phyloP scores from a whole-genome alignment of 2,888 invertebrate species.

The Stictocephala bisonia region DNA sequence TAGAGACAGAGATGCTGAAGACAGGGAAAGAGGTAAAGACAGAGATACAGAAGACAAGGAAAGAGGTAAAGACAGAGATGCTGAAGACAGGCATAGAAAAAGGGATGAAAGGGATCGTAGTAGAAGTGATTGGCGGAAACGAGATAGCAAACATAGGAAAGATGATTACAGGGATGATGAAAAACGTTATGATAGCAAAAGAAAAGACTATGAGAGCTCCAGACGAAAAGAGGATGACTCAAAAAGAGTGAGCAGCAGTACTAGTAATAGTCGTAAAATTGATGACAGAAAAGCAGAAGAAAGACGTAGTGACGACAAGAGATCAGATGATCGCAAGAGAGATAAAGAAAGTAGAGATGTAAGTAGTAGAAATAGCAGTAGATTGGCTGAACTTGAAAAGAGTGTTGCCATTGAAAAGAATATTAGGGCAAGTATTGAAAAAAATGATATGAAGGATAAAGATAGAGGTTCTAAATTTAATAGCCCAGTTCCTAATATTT shows the following conservation, averaged over 20 bases:
- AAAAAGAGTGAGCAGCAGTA: constrained; percentile 36
- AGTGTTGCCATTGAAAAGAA: constrained; percentile 27
- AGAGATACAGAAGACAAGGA: constrained; percentile 42
- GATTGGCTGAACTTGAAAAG: constrained; percentile 1
- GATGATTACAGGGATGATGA: constrained; percentile 38
- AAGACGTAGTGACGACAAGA: constrained; percentile 48
- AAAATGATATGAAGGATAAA: constrained; percentile 22
- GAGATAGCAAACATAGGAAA: constrained; percentile 33
- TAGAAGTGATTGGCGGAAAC: constrained; percentile 45
- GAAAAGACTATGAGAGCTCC: constrained; percentile 36
- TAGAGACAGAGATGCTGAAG: constrained; percentile 47
- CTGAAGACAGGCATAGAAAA: constrained; percentile 44
- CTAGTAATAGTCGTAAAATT: constrained; percentile 12
- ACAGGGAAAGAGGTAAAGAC: constrained; percentile 25
- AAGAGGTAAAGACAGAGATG: constrained; percentile 47
- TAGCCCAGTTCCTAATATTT: background rate
- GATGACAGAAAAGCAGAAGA: constrained; percentile 48
- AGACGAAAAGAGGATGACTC: constrained; percentile 45
- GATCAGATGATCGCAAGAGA: constrained; percentile 9
- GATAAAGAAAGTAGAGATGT: constrained; percentile 35
- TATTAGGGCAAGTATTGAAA: constrained; percentile 10
- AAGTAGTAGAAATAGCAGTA: constrained; percentile 12
- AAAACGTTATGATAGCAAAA: constrained; percentile 40
- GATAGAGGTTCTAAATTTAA: constrained; percentile 7
- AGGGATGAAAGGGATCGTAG: constrained; percentile 28